Evolutionary conservation across 2,797 vertebrate genomes (phyloP).

Genomic region (Rachycentron canadum): DNA sequence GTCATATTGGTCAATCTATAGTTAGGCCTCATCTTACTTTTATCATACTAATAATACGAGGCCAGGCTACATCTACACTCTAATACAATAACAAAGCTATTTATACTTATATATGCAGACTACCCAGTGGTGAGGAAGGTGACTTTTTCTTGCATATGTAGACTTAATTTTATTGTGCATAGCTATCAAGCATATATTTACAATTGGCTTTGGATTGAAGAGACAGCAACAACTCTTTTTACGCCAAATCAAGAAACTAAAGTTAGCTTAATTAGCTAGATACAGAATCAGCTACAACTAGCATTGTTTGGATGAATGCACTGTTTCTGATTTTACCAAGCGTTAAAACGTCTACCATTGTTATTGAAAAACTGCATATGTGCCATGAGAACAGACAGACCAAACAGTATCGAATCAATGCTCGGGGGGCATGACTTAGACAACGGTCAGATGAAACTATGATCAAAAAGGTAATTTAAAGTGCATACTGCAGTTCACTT

Average conservation of each 20-base stretch:
- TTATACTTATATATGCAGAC: background rate
- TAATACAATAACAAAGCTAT: background rate
- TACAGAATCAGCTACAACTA: background rate
- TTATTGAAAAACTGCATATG: background rate
- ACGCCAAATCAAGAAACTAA: background rate
- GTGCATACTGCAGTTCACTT: slow-evolving; percentile 43
- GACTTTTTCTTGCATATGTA: background rate
- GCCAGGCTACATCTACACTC: too few relatives aligned
- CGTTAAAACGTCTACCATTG: background rate
- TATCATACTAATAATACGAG: background rate
- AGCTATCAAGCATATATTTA: background rate
- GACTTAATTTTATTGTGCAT: background rate
- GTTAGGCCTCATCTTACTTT: background rate
- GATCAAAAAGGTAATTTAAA: slow-evolving; percentile 33
- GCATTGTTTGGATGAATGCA: background rate
- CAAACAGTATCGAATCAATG: background rate
- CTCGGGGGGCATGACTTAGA: slow-evolving; percentile 3
- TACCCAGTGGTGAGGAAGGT: background rate
- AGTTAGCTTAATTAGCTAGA: background rate
- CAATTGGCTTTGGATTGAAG: too few relatives aligned
- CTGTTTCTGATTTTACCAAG: background rate
- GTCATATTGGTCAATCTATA: too few relatives aligned
- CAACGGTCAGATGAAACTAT: slow-evolving; percentile 29
- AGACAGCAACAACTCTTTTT: background rate
- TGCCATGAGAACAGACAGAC: background rate